Evolutionary conservation across 2,797 vertebrate species (phyloP).

Genomic region (Salmo trutta): DNA sequence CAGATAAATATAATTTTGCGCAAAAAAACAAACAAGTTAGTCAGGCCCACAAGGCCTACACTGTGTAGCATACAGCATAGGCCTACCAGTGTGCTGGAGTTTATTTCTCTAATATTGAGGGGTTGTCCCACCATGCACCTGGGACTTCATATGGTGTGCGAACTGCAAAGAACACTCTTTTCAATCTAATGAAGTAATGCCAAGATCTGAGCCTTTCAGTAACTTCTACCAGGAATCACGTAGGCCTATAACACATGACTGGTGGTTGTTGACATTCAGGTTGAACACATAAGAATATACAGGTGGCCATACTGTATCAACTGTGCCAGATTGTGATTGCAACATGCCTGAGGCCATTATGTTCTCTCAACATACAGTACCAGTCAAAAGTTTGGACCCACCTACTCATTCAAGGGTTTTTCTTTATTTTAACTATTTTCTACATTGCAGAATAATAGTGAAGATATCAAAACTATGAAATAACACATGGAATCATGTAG

Average conservation of each 20-base stretch:
- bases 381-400: too few relatives aligned
- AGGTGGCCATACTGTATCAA: background rate
- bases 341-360: background rate
- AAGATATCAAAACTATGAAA: too few relatives aligned
- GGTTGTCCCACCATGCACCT: background rate
- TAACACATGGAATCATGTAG: too few relatives aligned
- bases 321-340: background rate
- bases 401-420: too few relatives aligned
- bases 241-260: background rate
- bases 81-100: background rate
- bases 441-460: too few relatives aligned
- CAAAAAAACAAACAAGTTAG: too few relatives aligned
- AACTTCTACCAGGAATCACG: background rate
- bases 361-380: too few relatives aligned
- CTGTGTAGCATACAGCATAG: background rate
- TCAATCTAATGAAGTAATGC: background rate
- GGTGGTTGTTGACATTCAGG: background rate
- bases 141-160: background rate
- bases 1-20: too few relatives aligned
- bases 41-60: too few relatives aligned
- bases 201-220: background rate
- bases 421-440: too few relatives aligned
- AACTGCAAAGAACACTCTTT: background rate
- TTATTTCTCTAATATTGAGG: background rate
- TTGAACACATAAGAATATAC: slow-evolving; percentile 23